Base-by-base conservation (phyloP, 2,797 vertebrate genomes). In the Otolemur crassicaudatus region DNA sequence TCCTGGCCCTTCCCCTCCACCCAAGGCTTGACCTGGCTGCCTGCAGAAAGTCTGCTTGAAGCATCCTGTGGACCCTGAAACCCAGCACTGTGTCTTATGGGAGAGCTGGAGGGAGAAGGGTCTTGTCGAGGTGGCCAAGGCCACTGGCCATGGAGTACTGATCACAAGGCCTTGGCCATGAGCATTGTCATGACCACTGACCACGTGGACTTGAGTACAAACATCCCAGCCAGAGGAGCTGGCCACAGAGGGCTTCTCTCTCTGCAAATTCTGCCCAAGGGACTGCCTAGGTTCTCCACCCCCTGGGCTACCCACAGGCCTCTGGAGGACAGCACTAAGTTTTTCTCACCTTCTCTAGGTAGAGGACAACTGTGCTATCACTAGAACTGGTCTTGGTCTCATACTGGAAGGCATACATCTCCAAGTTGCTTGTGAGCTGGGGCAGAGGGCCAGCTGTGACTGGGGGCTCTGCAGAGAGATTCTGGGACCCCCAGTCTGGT, bases 371-470 rank as follows among this genome's bases (percentile, higher is more conserved):
- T 0, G 90, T 82, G 83, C 91, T 97, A 86, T 96, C 76, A 1
- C 79, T 96, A 58, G 83, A 12, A 31, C 17, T 70, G 1, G 43
- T 86, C 63, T 96, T 97, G 69, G 72, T 96, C 82, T 97, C 96
- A 0, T 91, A 96, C 29, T 96, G 96, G 91, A 97, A 97, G 34
- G 92, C 70, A 0, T 96, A 97, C 63, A 61, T 95, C 94, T 97
- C 96, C 83, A 96, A 60, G 1, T 91, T 34, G 9, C 22, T 96
- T 0, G 75, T 96, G 56, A 97, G 96, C 96, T 97, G 91, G 29
- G 61, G 31, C n/a, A 82, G 56, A 96, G 69, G 82, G 76, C 34
- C 46, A 46, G 46, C 46, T 34, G 61, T 5, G n/a, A 27, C 16
- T 10, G 31, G 34, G 31, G 10, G 10, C 49, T 31, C 3, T 27